A percentile compares a stretch with the other conserved stretches of the same genome.
These are phyloP conservation scores for Echiichthys vipera DNA, from an alignment of 2,797 vertebrate species.

Conservation along the genomic window DNA sequence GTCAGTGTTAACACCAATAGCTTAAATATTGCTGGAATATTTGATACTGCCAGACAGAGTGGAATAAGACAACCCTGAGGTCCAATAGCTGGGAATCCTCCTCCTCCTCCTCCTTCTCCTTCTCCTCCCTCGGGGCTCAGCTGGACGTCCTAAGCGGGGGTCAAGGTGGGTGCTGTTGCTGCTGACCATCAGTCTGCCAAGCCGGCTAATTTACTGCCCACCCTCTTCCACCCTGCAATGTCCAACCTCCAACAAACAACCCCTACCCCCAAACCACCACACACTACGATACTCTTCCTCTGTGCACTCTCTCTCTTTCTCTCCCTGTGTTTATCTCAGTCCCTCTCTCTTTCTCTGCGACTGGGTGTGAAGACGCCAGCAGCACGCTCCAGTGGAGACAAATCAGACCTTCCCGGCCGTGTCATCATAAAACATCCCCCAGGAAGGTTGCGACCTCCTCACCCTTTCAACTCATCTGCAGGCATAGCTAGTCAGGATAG, in stretches of 20 bases:
- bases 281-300: constrained; percentile 41
- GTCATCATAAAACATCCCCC: constrained; percentile 83
- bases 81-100: constrained; percentile 2
- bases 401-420: constrained; percentile 79
- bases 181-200: constrained; percentile 76
- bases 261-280: not conserved
- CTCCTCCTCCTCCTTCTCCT: constrained; percentile 6
- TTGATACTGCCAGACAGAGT: too few species aligned
- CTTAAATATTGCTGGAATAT: too few species aligned
- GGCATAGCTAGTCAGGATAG: constrained; percentile 55
- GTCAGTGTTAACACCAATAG: too few species aligned
- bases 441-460: constrained; percentile 84
- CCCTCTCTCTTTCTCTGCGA: constrained; percentile 37
- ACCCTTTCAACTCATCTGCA: constrained; percentile 84
- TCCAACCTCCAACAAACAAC: constrained; percentile 33
- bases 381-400: constrained; percentile 83
- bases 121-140: constrained; percentile 61
- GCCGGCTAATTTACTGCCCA: constrained; percentile 79
- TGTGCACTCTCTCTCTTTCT: constrained; percentile 41
- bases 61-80: too few species aligned
- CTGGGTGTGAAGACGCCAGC: constrained; percentile 80
- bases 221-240: constrained; percentile 41
- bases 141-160: constrained; percentile 69
- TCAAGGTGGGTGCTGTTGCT: constrained; percentile 80
- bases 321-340: constrained; percentile 44